Evolutionary conservation across 2,888 invertebrate genomes (phyloP).

Genomic region (Tethea ocularis): DNA sequence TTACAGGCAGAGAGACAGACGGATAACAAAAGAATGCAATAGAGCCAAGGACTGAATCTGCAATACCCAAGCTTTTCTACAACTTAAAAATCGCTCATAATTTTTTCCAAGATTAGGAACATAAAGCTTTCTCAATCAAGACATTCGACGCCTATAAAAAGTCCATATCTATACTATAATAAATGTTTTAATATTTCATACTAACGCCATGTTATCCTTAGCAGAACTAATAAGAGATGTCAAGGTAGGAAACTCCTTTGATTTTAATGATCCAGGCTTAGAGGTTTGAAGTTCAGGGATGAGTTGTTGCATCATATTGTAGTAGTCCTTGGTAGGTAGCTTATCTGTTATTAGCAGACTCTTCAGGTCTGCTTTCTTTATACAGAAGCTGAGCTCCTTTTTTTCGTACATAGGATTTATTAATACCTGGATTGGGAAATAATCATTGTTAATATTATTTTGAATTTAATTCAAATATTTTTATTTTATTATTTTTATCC

Average conservation of each 20-base stretch:
- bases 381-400: conserved; percentile 88
- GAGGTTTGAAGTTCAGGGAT: conserved; percentile 82
- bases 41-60: no score
- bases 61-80: no score
- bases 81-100: no score
- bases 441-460: background rate
- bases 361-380: conserved; percentile 88
- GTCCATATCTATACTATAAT: background rate
- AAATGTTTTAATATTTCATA: conserved; percentile 18
- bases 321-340: conserved; percentile 87
- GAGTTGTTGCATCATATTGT: conserved; percentile 82
- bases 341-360: conserved; percentile 86
- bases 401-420: conserved; percentile 91
- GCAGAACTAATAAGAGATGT: conserved; percentile 82
- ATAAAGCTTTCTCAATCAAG: no score
- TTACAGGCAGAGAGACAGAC: no score
- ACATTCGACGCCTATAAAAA: background rate
- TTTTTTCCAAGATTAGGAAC: no score
- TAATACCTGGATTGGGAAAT: conserved; percentile 83
- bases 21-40: no score
- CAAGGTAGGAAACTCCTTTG: conserved; percentile 78
- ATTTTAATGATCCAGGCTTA: conserved; percentile 75
- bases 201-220: conserved; percentile 81
- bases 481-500: background rate
- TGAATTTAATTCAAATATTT: no score